Conservation (phyloP, 2,113 vertebrate species). For the Dicerorhinus sumatrensis region DNA sequence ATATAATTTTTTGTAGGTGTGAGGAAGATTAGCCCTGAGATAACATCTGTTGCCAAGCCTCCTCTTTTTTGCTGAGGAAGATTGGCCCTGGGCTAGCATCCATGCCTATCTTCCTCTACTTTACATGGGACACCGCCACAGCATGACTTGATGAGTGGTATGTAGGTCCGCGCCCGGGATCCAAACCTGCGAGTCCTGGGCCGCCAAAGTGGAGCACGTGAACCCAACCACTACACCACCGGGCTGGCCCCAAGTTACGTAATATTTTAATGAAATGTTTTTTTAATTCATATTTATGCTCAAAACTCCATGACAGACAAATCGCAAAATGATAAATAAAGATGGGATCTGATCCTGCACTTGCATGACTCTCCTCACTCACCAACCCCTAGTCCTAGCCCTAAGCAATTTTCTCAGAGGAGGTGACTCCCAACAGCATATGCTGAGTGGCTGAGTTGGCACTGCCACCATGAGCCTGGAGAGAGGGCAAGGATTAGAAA, state of each 20-base stretch:
- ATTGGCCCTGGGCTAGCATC: too few species aligned
- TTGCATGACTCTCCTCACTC: neutral
- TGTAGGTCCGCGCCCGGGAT: too few species aligned
- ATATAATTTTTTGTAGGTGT: too few species aligned
- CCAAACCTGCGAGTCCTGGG: too few species aligned
- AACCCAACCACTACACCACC: too few species aligned
- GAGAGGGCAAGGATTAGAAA: neutral
- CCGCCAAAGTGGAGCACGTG: too few species aligned
- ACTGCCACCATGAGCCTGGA: accelerated
- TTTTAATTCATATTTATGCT: neutral
- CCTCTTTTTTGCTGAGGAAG: too few species aligned
- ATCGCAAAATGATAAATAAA: neutral
- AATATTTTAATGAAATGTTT: neutral
- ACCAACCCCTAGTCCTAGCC: neutral
- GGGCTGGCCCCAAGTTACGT: neutral
- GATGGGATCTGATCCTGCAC: neutral
- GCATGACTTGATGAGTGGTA: too few species aligned
- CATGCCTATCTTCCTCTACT: too few species aligned
- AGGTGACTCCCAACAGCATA: neutral
- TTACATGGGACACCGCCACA: too few species aligned
- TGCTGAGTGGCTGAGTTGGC: neutral
- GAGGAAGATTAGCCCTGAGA: too few species aligned
- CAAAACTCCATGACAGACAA: neutral
- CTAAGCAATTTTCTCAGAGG: neutral
- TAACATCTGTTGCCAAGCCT: too few species aligned